Base-by-base conservation (phyloP, 2,888 invertebrate species). In the Bimastos eiseni region DNA sequence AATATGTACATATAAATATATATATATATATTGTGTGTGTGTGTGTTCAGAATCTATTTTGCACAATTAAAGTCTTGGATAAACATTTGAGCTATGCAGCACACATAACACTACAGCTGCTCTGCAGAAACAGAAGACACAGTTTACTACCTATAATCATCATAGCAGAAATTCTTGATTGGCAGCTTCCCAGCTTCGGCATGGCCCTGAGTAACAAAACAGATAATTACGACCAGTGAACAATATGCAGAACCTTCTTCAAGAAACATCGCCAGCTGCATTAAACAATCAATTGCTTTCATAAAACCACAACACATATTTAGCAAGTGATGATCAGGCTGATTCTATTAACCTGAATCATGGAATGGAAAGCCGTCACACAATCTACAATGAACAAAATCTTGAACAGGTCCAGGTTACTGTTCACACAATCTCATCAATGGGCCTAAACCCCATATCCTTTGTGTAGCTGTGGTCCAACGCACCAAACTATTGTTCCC, bases 161-260 rank as follows among this genome's bases (percentile, higher is more conserved):
- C 95, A 93, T 93, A 95, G 34, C 95, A 94, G 93, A 95, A 95
- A 89, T 94, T 93, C 90, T 94, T 94, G 90, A 95, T 93, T 19
- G 94, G 94, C 88, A 95, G 93, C 90, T 93, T 94, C 83, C 93
- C 92, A 6, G 94, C 94, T 55, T 93, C 93, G 21, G 93, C 92
- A 90, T 93, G 93, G 55, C 93, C 94, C 93, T 94, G 93, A 38
- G 91, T 93, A 91, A 91, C 89, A 36, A 89, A 55, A 33, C 83
- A n/a, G 33, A 1, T 41, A 41, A 41, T 41, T 4, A 90, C 24
- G 30, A 37, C 36, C 88, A 30, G 21, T 86, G 86, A 86, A 86
- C 13, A 34, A 84, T 17, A 13, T 86, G 30, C 34, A 33, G 21
- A 86, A 2, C 21, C 30, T 44, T 55, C 55, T 55, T 2, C 44